phyloP scores from a whole-genome alignment of 2,888 invertebrate genomes.

The Allophyes oxyacanthae region DNA sequence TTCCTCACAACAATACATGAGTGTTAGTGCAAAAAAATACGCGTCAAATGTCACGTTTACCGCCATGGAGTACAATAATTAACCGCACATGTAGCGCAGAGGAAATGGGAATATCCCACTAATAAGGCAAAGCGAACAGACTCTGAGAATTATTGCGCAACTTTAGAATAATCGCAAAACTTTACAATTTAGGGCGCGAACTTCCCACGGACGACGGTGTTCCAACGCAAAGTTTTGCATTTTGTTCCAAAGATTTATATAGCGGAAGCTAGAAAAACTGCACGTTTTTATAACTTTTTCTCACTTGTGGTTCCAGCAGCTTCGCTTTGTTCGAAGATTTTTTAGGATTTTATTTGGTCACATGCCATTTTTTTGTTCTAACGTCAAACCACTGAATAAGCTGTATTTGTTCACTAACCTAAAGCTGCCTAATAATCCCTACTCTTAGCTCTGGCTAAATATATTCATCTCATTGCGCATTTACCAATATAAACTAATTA shows the following conservation, averaged over 20 bases:
- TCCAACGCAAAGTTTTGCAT: constrained; percentile 53
- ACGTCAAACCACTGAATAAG: no score
- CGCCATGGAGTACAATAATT: no score
- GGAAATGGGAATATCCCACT: constrained; percentile 41
- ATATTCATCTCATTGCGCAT: no score
- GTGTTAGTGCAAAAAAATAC: constrained; percentile 1
- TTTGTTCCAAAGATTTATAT: constrained; percentile 48
- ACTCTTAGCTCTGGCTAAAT: no score
- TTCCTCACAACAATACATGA: no score
- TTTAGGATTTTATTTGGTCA: constrained; percentile 1
- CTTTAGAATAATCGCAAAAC: constrained; percentile 59
- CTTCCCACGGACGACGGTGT: constrained; percentile 40
- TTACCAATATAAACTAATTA: no score
- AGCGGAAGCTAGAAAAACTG: constrained; percentile 43
- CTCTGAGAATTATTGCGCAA: constrained; percentile 53
- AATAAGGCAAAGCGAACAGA: constrained; percentile 39
- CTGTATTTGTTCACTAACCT: no score
- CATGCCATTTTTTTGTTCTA: not conserved
- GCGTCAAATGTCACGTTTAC: not conserved
- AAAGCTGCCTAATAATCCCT: no score
- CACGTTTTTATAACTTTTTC: constrained; percentile 35
- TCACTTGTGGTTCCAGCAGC: constrained; percentile 25
- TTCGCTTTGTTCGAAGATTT: constrained; percentile 22
- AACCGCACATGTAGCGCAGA: constrained; percentile 16
- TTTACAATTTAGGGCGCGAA: constrained; percentile 58